Conservation (phyloP, 2,797 vertebrate genomes). For the Spheniscus humboldti region DNA sequence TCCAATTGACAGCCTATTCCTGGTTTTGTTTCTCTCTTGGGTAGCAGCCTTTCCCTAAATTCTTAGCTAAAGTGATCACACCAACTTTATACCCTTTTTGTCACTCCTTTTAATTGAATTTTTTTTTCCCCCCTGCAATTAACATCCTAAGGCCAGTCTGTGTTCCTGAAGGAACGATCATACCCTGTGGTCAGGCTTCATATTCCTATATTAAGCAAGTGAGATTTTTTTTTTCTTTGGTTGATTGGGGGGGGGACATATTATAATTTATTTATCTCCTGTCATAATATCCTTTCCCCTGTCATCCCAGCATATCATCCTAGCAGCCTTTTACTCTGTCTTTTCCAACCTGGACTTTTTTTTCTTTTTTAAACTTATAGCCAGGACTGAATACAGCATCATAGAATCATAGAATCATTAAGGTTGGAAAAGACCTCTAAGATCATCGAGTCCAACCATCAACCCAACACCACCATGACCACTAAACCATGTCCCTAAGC, state of each 20-base stretch:
- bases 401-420: neutral
- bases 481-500: too few relatives aligned
- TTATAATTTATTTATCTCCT: neutral
- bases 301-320: neutral
- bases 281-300: neutral
- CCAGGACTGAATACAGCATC: neutral
- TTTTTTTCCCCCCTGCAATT: neutral
- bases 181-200: neutral
- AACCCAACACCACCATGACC: too few relatives aligned
- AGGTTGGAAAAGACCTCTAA: too few relatives aligned
- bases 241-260: accelerated
- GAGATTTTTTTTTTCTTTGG: neutral
- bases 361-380: neutral
- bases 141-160: accelerated
- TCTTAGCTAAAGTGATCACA: neutral
- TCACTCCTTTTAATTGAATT: neutral
- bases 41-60: neutral
- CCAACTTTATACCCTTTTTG: neutral
- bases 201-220: neutral
- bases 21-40: neutral
- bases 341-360: neutral
- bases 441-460: too few relatives aligned
- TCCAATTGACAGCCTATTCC: neutral
- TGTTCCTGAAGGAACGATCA: neutral
- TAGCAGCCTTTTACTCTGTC: neutral